Evolutionary conservation across 2,888 invertebrate species (phyloP).

Genomic region (Tiliacea aurago): DNA sequence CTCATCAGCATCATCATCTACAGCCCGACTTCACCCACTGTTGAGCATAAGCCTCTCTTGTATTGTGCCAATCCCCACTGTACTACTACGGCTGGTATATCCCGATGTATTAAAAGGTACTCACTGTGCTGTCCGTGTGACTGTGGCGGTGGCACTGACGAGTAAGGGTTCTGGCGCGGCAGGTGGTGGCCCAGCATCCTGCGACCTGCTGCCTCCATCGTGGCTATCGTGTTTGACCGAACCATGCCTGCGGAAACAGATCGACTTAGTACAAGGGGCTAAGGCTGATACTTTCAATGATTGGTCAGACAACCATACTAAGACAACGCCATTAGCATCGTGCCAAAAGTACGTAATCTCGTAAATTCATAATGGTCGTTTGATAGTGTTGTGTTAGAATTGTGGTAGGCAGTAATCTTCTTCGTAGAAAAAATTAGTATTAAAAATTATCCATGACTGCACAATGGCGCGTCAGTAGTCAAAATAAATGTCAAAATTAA

Average conservation of each 20-base stretch:
- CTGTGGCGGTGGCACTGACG: slow-evolving; percentile 92
- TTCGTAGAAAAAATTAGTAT: too few species aligned
- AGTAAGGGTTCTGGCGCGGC: slow-evolving; percentile 94
- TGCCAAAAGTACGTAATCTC: too few species aligned
- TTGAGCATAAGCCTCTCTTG: too few species aligned
- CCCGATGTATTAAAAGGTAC: not conserved
- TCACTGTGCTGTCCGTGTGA: slow-evolving; percentile 72
- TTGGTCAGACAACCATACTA: not conserved
- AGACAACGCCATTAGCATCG: too few species aligned
- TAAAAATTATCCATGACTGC: not conserved
- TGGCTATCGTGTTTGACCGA: slow-evolving; percentile 91
- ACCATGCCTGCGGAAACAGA: slow-evolving; percentile 90
- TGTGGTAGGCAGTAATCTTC: too few species aligned
- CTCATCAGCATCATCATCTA: too few species aligned
- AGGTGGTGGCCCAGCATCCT: slow-evolving; percentile 93
- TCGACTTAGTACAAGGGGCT: not conserved
- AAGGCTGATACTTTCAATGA: not conserved
- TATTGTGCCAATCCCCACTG: too few species aligned
- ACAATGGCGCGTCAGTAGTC: not conserved
- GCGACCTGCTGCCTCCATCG: slow-evolving; percentile 93
- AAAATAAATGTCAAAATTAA: not conserved
- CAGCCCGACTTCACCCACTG: too few species aligned
- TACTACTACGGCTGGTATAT: not conserved
- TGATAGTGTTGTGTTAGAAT: too few species aligned
- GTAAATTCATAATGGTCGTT: too few species aligned